Conservation (phyloP, 2,113 vertebrate genomes). For the Ranitomeya variabilis region DNA sequence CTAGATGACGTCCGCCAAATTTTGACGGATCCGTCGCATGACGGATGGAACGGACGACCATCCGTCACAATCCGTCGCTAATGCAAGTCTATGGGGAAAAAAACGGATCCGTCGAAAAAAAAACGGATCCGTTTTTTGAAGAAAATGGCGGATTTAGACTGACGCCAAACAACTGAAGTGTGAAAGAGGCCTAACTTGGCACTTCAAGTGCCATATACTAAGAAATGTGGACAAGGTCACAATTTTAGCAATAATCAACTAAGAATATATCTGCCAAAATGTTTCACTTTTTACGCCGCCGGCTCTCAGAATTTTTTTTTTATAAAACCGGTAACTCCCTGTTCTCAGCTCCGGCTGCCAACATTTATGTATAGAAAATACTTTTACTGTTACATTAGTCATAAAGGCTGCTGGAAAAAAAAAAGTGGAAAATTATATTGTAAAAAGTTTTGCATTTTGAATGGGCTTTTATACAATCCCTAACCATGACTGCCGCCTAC, state of each 20-base stretch:
- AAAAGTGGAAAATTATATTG: not conserved
- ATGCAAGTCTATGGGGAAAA: too few relatives aligned
- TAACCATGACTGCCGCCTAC: not conserved
- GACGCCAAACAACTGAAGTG: too few relatives aligned
- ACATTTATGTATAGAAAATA: not conserved
- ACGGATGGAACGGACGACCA: too few relatives aligned
- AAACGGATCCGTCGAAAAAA: too few relatives aligned
- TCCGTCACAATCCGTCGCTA: too few relatives aligned
- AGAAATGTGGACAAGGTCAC: not conserved
- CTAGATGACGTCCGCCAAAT: too few relatives aligned
- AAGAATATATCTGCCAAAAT: not conserved
- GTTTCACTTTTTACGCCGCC: not conserved
- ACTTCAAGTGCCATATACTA: not conserved
- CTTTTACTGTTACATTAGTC: not conserved
- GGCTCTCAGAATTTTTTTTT: not conserved
- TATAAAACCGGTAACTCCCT: not conserved
- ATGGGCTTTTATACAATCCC: not conserved
- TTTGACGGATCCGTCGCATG: too few relatives aligned
- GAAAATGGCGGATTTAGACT: too few relatives aligned
- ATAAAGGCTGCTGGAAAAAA: not conserved
- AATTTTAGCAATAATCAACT: not conserved
- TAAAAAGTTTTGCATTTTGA: not conserved
- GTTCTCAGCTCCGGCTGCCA: not conserved
- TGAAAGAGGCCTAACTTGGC: too few relatives aligned
- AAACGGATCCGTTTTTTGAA: too few relatives aligned